These are phyloP conservation scores for Apogon hyalosoma DNA, from an alignment of 2,797 vertebrate genomes.

Conservation along the genomic window DNA sequence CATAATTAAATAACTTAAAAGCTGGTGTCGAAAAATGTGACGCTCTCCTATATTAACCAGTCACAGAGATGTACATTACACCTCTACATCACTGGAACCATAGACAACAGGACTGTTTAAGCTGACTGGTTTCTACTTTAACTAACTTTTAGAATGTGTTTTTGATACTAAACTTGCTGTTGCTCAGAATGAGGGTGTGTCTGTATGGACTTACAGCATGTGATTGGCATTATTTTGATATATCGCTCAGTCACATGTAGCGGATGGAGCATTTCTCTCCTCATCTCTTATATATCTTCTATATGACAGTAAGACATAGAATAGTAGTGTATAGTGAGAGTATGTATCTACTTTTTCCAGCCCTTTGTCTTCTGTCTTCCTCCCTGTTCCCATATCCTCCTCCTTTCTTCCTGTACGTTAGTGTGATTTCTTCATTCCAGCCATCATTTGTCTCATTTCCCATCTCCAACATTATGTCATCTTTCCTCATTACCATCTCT, in stretches of 20 bases:
- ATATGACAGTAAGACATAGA: too few relatives aligned
- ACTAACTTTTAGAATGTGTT: slow-evolving; percentile 3
- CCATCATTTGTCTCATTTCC: slow-evolving; percentile 35
- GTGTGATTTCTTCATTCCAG: slow-evolving; percentile 16
- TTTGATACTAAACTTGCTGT: slow-evolving; percentile 11
- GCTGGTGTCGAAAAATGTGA: neutral
- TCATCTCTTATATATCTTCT: neutral
- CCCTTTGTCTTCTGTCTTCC: slow-evolving; percentile 5
- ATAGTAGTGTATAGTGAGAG: too few relatives aligned
- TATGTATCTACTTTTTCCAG: neutral
- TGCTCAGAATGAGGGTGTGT: slow-evolving; percentile 9
- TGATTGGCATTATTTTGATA: slow-evolving; percentile 5
- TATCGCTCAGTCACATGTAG: neutral
- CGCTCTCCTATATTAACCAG: neutral
- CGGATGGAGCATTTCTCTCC: too few relatives aligned
- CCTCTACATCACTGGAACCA: neutral
- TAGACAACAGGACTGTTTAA: slow-evolving; percentile 1
- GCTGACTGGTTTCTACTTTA: neutral
- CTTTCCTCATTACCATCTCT: slow-evolving; percentile 26
- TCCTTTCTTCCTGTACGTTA: neutral
- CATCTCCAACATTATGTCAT: slow-evolving; percentile 23
- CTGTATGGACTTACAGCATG: slow-evolving; percentile 9
- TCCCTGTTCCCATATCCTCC: slow-evolving; percentile 1
- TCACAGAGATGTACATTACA: slow-evolving; percentile 11
- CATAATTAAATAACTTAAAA: slow-evolving; percentile 4